Base-by-base conservation (phyloP, 2,113 vertebrate genomes). In the Etheostoma cragini region DNA sequence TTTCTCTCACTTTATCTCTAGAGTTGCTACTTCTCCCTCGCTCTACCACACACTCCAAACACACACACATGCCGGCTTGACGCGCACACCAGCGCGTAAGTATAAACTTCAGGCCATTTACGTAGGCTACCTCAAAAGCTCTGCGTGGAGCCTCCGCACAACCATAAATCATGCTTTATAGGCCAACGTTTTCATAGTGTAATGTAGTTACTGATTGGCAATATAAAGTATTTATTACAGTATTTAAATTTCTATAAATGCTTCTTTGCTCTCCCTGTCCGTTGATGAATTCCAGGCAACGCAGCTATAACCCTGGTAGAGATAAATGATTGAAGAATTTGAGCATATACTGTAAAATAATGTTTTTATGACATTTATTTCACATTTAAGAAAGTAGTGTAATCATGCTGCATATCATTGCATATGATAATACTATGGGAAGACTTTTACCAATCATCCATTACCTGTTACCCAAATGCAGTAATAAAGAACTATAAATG, bases 161-260 rank as follows among this genome's bases (percentile, higher is more conserved):
- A 38, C 7, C 35, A 38, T 38, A 38, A 38, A 7, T 7, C 1
- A 7, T 0, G 6, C 26, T 26, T 26, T 3, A 17, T 7, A 30
- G 10, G 49, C 35, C n/a, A 52, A 69, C 2, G 6, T 61, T 66
- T 79, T 54, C 66, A 42, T 35, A 4, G 15, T 71, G 76, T 75
- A 22, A 56, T 66, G 52, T 3, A 42, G 46, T 17, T 52, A n/a
- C 7, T 42, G 35, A 35, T 33, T 3, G 19, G n/a, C 10, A 53
- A 15, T 38, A n/a, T 16, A 6, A 69, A 42, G 1, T 19, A 49
- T 26, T 15, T 30, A 26, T 30, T 66, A 11, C 8, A 30, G 3
- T 5, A 65, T n/a, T 46, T 30, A 26, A 17, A 16, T 10, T 16
- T 57, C 6, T 8, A 57, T 15, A 16, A 57, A 16, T 26, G 24